These are phyloP conservation scores for Metacarcinus magister DNA, from an alignment of 2,888 invertebrate genomes.

Conservation along the genomic window DNA sequence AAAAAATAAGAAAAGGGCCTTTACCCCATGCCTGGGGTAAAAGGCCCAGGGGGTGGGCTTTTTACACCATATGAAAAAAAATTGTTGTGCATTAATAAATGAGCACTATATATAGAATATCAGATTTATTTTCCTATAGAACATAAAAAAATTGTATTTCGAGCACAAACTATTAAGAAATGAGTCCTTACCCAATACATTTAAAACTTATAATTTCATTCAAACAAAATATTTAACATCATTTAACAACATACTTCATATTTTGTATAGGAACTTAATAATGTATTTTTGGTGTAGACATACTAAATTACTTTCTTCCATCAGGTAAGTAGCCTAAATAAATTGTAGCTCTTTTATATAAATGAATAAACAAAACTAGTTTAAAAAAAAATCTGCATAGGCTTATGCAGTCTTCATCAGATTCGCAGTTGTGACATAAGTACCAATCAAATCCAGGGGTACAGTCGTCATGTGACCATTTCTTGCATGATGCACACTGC, in stretches of 20 bases:
- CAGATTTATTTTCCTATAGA: neutral
- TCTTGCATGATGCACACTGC: neutral
- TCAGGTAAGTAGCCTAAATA: too few relatives aligned
- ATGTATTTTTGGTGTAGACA: too few relatives aligned
- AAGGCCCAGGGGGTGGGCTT: conserved; percentile 42
- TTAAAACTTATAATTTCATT: neutral
- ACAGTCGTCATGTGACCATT: conserved; percentile 21
- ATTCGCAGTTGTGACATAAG: conserved; percentile 31
- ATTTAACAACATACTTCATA: too few relatives aligned
- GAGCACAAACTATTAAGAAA: neutral
- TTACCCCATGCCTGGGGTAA: conserved; percentile 55
- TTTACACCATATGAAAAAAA: neutral
- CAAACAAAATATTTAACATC: neutral
- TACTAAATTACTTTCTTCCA: too few relatives aligned
- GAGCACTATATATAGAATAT: neutral
- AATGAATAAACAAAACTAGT: too few relatives aligned
- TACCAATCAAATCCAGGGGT: conserved; percentile 39
- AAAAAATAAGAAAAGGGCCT: conserved; percentile 47
- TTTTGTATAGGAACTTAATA: too few relatives aligned
- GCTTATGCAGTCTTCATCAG: neutral
- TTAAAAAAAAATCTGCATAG: too few relatives aligned
- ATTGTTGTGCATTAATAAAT: neutral
- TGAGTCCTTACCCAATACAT: neutral
- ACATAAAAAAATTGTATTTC: neutral
- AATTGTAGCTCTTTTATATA: too few relatives aligned